These are phyloP conservation scores for Hydractinia symbiolongicarpus DNA, from an alignment of 30 jellyfish, hydroid and myxozoan genomes.

Conservation along the genomic window DNA sequence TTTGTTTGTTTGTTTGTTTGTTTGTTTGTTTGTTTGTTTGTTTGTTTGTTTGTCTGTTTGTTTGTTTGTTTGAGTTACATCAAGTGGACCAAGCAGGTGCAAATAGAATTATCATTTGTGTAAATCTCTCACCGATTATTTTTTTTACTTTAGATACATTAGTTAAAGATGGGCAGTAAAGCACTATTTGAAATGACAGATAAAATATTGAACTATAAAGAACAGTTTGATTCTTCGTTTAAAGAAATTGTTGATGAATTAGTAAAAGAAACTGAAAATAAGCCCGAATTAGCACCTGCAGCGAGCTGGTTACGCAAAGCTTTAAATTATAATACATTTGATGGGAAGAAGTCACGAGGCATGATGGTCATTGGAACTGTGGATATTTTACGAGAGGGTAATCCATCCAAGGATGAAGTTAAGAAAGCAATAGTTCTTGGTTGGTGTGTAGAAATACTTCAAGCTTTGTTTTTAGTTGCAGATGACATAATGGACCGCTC, in stretches of 20 bases:
- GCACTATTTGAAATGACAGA: constrained; percentile 9
- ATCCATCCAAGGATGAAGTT: constrained; percentile 49
- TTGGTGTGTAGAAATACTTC: constrained; percentile 84
- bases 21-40: too few species aligned
- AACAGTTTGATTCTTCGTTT: constrained; percentile 14
- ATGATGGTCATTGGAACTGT: constrained; percentile 68
- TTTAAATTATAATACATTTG: constrained; percentile 8
- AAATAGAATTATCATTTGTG: too few species aligned
- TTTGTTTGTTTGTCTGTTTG: too few species aligned
- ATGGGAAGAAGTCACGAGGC: constrained; percentile 60
- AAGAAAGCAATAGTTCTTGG: constrained; percentile 60
- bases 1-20: too few species aligned
- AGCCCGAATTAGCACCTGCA: constrained; percentile 7
- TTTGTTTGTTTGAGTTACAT: too few species aligned
- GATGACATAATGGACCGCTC: constrained; percentile 89
- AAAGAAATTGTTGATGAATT: constrained; percentile 5
- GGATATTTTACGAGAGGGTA: constrained; percentile 48
- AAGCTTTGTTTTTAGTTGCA: constrained; percentile 74
- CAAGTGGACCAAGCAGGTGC: too few species aligned
- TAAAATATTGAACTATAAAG: neutral
- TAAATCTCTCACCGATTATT: too few species aligned
- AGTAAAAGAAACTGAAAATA: neutral
- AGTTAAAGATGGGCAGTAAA: neutral
- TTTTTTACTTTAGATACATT: too few species aligned
- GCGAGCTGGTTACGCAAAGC: constrained; percentile 26